Conservation (phyloP, 2,113 vertebrate species). For the Hucho hucho region DNA sequence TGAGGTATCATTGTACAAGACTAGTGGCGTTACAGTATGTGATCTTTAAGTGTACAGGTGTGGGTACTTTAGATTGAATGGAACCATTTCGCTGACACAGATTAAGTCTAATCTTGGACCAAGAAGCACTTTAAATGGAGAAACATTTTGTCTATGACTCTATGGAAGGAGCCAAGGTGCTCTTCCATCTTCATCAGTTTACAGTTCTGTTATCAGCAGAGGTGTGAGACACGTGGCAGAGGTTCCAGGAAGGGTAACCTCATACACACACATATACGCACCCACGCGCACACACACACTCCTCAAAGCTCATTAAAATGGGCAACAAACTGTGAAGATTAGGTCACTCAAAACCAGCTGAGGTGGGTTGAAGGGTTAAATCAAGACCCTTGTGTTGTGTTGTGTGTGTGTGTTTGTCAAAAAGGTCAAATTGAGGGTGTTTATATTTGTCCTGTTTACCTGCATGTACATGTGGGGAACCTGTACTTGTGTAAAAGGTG, state of each 20-base stretch:
- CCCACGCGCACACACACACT: background rate
- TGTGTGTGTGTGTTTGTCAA: no score
- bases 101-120: background rate
- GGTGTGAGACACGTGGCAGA: slow-evolving; percentile 58
- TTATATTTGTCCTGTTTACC: no score
- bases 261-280: slow-evolving; percentile 23
- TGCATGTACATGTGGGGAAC: no score
- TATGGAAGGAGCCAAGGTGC: background rate
- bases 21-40: no score
- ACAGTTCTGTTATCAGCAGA: slow-evolving; percentile 44
- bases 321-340: slow-evolving; percentile 68
- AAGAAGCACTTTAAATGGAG: background rate
- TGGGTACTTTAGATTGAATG: no score
- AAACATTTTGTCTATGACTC: background rate
- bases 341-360: slow-evolving; percentile 65
- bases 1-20: no score
- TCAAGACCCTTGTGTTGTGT: slow-evolving; percentile 3
- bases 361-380: slow-evolving; percentile 41
- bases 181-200: slow-evolving; percentile 14
- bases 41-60: no score
- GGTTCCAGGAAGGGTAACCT: slow-evolving; percentile 58
- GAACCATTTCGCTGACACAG: no score
- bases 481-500: no score
- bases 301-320: slow-evolving; percentile 74
- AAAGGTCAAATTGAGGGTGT: no score